A percentile compares a stretch with the other conserved stretches of the same genome.
Conservation (phyloP, 2,797 vertebrate species). For the Hemibagrus guttatus region DNA sequence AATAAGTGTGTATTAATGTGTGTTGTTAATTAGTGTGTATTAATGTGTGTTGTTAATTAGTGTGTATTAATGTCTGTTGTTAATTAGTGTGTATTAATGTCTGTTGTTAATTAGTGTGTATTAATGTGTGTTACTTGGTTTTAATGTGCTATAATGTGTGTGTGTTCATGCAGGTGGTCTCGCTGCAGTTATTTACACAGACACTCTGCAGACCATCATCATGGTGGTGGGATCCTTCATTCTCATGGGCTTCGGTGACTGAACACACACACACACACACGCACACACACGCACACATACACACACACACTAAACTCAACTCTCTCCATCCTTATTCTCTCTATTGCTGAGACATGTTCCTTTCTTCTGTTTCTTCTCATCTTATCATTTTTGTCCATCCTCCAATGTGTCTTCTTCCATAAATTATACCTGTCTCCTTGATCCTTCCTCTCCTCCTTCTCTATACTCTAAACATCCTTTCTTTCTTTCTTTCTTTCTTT, state of each 20-base stretch:
- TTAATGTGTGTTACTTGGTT: background rate
- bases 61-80: background rate
- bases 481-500: background rate
- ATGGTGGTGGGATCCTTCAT: slow-evolving; percentile 93
- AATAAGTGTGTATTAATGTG: background rate
- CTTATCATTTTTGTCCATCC: background rate
- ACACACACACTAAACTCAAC: background rate
- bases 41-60: background rate
- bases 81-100: background rate
- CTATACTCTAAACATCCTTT: background rate
- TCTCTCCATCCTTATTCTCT: background rate
- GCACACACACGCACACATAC: background rate
- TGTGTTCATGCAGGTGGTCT: slow-evolving; percentile 80
- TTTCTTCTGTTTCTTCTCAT: background rate
- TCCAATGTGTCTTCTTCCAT: background rate
- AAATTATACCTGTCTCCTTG: background rate
- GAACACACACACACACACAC: background rate
- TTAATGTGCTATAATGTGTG: background rate
- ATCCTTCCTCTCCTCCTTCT: background rate
- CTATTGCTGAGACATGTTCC: background rate
- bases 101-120: background rate
- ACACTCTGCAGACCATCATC: slow-evolving; percentile 90
- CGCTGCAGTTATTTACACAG: slow-evolving; percentile 96
- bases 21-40: background rate
- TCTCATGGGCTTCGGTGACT: slow-evolving; percentile 86